Conservation (phyloP, 2,888 invertebrate species). For the Lycophotia porphyrea region DNA sequence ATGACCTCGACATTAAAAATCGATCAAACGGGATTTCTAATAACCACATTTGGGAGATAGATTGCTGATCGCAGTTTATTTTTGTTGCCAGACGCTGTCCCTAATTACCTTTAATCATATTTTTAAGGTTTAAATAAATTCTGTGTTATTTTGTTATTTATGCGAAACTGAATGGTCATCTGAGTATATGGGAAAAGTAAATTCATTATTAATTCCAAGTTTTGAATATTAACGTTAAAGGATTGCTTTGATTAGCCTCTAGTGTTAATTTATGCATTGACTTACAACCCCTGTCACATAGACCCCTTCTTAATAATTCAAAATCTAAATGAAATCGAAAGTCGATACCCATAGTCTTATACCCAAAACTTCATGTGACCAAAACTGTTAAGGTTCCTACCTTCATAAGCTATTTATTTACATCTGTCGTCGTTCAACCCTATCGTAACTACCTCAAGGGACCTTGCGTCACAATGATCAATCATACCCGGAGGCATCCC, state of each 20-base stretch:
- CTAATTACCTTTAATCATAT: not conserved
- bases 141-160: not conserved
- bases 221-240: not conserved
- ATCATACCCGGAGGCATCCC: conserved; percentile 71
- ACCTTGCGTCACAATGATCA: conserved; percentile 72
- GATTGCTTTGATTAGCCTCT: not conserved
- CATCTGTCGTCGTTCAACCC: conserved; percentile 66
- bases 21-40: conserved; percentile 8
- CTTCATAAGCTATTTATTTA: conserved; percentile 65
- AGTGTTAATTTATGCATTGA: conserved; percentile 44
- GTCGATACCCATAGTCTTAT: conserved; percentile 14
- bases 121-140: not conserved
- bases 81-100: not conserved
- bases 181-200: not conserved
- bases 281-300: not conserved
- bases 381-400: conserved; percentile 50
- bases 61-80: conserved; percentile 3
- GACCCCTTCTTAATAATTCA: conserved; percentile 18
- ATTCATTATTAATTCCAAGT: not conserved
- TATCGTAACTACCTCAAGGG: conserved; percentile 71
- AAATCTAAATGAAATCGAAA: conserved; percentile 35
- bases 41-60: not conserved
- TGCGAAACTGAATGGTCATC: too few species aligned
- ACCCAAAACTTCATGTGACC: conserved; percentile 41
- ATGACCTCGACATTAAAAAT: conserved; percentile 28